Conservation (phyloP, 2,797 vertebrate genomes). For the Thripadectes ignobilis region DNA sequence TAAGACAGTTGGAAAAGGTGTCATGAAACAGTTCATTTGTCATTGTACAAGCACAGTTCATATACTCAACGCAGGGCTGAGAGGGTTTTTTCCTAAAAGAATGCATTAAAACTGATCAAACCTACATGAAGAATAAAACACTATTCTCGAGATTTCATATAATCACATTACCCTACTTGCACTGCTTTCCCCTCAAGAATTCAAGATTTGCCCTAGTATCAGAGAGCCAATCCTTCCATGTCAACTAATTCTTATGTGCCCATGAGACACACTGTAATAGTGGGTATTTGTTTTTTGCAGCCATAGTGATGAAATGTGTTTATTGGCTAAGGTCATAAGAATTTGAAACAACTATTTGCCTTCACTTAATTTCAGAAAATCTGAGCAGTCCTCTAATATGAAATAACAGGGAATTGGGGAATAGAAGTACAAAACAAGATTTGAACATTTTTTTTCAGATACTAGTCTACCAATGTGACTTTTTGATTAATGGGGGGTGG, state of each 20-base stretch:
- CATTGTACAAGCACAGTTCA: background rate
- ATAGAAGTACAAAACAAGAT: background rate
- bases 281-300: slow-evolving; percentile 60
- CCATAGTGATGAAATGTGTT: slow-evolving; percentile 66
- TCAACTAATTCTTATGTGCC: background rate
- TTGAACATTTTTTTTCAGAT: background rate
- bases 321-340: slow-evolving; percentile 33
- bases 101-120: background rate
- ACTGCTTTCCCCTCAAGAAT: background rate
- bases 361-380: slow-evolving; percentile 45
- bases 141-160: background rate
- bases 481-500: background rate
- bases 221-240: slow-evolving; percentile 14
- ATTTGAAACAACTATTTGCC: slow-evolving; percentile 39
- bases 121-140: background rate
- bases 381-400: background rate
- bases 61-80: background rate
- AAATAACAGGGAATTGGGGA: slow-evolving; percentile 24
- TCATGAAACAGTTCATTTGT: background rate
- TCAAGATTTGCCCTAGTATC: background rate
- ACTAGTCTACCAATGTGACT: background rate
- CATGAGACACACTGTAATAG: slow-evolving; percentile 15
- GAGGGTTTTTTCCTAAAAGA: background rate
- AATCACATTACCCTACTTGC: background rate
- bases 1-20: background rate